Evolutionary conservation across 64 coral and sea anemone genomes (phyloP).

Genomic region (Porites lutea): DNA sequence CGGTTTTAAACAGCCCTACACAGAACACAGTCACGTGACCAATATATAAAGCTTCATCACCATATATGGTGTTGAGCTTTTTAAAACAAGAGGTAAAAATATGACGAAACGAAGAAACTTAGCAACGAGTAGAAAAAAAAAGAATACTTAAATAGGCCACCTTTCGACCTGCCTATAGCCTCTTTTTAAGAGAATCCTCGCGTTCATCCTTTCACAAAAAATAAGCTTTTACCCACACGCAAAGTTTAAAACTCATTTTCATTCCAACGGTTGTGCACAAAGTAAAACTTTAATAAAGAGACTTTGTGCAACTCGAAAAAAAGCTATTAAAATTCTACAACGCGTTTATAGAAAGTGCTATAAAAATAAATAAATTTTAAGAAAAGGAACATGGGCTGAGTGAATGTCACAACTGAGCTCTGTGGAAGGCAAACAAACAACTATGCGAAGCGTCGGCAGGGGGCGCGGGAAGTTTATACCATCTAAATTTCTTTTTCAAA

Average conservation of each 20-base stretch:
- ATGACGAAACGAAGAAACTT: neutral
- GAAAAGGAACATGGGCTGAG: neutral
- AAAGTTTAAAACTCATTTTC: too few relatives aligned
- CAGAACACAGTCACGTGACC: conserved; percentile 31
- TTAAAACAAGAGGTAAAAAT: neutral
- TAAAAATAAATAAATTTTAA: neutral
- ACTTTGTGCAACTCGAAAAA: too few relatives aligned
- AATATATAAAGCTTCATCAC: neutral
- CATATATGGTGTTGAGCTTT: neutral
- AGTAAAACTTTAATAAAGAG: too few relatives aligned
- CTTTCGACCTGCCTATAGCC: too few relatives aligned
- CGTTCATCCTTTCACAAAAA: too few relatives aligned
- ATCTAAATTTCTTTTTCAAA: too few relatives aligned
- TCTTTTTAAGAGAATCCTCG: too few relatives aligned
- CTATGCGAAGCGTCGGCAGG: too few relatives aligned
- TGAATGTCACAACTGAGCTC: neutral
- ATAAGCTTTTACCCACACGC: too few relatives aligned
- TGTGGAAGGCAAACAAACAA: neutral
- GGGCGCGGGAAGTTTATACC: too few relatives aligned
- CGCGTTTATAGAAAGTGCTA: neutral
- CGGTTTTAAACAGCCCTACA: neutral
- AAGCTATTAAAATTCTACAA: neutral
- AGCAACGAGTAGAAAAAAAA: neutral
- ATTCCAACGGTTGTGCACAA: too few relatives aligned
- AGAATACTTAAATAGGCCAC: too few relatives aligned